These are phyloP conservation scores for Agapornis roseicollis DNA, from an alignment of 2,113 vertebrate genomes.

Conservation along the genomic window DNA sequence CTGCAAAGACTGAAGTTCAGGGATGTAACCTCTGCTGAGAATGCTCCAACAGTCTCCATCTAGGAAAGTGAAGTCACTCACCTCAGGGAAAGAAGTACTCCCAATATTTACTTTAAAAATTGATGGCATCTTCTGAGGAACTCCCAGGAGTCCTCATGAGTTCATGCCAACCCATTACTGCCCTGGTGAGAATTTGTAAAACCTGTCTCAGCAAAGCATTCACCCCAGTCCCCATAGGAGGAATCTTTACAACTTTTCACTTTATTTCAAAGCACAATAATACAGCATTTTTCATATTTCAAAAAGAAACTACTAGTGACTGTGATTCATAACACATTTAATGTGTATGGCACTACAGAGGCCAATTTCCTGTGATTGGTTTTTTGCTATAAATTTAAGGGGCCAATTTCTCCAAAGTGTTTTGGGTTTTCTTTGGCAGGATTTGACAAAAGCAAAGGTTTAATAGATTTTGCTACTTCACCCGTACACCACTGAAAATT, in stretches of 20 bases:
- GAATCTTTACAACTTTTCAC: background rate
- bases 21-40: background rate
- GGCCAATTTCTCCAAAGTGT: background rate
- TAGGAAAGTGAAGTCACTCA: background rate
- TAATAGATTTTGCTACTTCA: conserved; percentile 25
- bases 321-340: conserved; percentile 19
- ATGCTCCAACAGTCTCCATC: background rate
- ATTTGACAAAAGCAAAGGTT: background rate
- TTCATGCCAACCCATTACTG: background rate
- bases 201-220: background rate
- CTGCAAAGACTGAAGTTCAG: background rate
- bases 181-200: background rate
- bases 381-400: conserved; percentile 24
- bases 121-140: background rate
- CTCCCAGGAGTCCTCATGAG: background rate
- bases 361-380: conserved; percentile 15
- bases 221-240: background rate
- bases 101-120: background rate
- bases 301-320: background rate
- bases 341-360: background rate
- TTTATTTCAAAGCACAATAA: background rate
- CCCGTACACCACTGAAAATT: background rate
- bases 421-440: background rate
- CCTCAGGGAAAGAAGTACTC: background rate
- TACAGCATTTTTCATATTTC: background rate